A percentile compares a stretch with the other conserved stretches of the same genome.
These are phyloP conservation scores for Mormyrops boulengeri DNA, from an alignment of 2,797 vertebrate genomes.

Conservation along the genomic window DNA sequence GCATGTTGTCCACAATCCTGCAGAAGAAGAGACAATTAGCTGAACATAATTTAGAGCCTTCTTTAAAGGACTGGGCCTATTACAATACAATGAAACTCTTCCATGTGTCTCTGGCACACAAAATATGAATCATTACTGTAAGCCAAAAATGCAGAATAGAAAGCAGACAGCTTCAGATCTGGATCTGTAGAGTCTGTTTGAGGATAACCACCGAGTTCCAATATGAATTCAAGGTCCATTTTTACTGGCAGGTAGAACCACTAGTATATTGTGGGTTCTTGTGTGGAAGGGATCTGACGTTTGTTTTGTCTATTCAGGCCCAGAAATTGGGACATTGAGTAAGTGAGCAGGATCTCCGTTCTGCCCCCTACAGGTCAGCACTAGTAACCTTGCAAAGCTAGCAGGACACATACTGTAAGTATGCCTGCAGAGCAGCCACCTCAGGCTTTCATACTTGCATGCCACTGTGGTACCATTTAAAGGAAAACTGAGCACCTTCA, in stretches of 20 bases:
- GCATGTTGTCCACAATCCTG: constrained; percentile 96
- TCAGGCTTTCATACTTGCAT: not conserved
- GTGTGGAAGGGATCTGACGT: not conserved
- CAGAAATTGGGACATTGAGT: not conserved
- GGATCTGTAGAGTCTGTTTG: not conserved
- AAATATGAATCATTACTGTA: not conserved
- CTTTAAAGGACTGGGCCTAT: not conserved
- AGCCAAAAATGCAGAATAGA: not conserved
- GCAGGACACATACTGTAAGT: not conserved
- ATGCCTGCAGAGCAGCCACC: not conserved
- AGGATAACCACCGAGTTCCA: not conserved
- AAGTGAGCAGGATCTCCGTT: not conserved
- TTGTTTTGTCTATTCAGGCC: not conserved
- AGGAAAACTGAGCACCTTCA: not conserved
- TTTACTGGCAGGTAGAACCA: not conserved
- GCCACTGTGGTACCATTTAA: not conserved
- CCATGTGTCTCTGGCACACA: not conserved
- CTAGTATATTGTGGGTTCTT: not conserved
- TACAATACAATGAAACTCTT: not conserved
- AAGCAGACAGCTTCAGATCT: not conserved
- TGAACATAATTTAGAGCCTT: not conserved
- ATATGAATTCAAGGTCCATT: not conserved
- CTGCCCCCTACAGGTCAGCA: not conserved
- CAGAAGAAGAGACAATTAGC: not conserved
- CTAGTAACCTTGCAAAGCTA: not conserved